These are phyloP conservation scores for Microplitis manilae DNA, from an alignment of 2,888 invertebrate genomes.

Conservation along the genomic window DNA sequence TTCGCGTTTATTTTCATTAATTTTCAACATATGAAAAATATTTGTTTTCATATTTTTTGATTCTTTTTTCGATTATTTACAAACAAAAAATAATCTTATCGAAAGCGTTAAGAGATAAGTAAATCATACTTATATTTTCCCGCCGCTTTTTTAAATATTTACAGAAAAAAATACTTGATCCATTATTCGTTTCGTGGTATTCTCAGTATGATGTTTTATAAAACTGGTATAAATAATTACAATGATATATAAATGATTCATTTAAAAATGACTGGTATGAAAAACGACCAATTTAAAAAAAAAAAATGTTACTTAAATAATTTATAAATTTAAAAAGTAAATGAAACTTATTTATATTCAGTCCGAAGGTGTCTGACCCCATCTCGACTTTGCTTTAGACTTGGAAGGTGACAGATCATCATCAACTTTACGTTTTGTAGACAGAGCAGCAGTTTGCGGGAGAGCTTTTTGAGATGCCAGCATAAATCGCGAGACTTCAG, in stretches of 20 bases:
- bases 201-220: background rate
- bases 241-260: constrained; percentile 8
- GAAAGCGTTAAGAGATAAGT: constrained; percentile 32
- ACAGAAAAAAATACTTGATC: constrained; percentile 36
- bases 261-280: constrained; percentile 20
- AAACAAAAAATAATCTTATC: constrained; percentile 31
- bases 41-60: constrained; percentile 29
- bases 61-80: constrained; percentile 42
- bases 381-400: constrained; percentile 64
- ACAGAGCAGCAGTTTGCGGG: constrained; percentile 63
- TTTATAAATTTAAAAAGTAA: constrained; percentile 15
- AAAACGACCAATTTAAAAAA: constrained; percentile 1
- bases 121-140: constrained; percentile 15
- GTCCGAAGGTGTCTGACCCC: constrained; percentile 66
- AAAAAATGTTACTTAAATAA: background rate
- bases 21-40: constrained; percentile 33
- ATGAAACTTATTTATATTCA: constrained; percentile 42
- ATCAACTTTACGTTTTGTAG: constrained; percentile 63
- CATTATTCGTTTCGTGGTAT: background rate
- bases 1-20: constrained; percentile 24
- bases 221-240: constrained; percentile 1
- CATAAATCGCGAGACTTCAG: constrained; percentile 36
- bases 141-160: constrained; percentile 49
- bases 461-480: constrained; percentile 51
- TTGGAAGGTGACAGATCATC: constrained; percentile 53